phyloP scores from a whole-genome alignment of 1,140 invertebrate species.

The Microvelia longipes region DNA sequence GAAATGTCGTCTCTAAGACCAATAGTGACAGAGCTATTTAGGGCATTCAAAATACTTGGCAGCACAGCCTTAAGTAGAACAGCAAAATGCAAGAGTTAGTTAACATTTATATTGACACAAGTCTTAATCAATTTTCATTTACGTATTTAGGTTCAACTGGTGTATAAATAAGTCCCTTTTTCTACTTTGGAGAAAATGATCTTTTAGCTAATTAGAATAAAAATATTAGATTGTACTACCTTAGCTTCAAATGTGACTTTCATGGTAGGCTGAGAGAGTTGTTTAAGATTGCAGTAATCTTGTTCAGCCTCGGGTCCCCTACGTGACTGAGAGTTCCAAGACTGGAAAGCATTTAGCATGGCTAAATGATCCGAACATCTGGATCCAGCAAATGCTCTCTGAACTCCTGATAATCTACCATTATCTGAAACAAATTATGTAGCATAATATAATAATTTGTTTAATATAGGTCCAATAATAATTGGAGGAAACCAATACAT shows the following conservation, averaged over 20 bases:
- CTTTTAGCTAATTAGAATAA: no score
- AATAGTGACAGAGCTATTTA: no score
- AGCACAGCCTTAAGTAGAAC: no score
- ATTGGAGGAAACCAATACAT: no score
- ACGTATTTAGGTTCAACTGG: no score
- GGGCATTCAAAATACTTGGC: no score
- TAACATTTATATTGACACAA: no score
- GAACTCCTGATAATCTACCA: constrained; percentile 50
- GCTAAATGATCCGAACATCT: constrained; percentile 88
- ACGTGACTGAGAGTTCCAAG: constrained; percentile 64
- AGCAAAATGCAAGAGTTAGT: no score
- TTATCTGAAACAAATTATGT: constrained; percentile 27
- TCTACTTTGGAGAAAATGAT: no score
- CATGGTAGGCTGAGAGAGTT: constrained; percentile 71
- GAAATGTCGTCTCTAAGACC: no score
- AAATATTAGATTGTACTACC: constrained; percentile 30
- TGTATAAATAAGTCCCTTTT: no score
- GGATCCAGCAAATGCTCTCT: constrained; percentile 66
- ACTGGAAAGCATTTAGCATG: constrained; percentile 78
- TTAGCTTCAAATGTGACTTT: constrained; percentile 84
- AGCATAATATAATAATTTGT: background rate
- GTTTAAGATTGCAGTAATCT: constrained; percentile 79
- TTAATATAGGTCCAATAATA: background rate
- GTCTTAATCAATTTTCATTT: no score
- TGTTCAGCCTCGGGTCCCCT: constrained; percentile 66